phyloP scores from a whole-genome alignment of 2,888 invertebrate genomes.

The Pseudoips prasinana region DNA sequence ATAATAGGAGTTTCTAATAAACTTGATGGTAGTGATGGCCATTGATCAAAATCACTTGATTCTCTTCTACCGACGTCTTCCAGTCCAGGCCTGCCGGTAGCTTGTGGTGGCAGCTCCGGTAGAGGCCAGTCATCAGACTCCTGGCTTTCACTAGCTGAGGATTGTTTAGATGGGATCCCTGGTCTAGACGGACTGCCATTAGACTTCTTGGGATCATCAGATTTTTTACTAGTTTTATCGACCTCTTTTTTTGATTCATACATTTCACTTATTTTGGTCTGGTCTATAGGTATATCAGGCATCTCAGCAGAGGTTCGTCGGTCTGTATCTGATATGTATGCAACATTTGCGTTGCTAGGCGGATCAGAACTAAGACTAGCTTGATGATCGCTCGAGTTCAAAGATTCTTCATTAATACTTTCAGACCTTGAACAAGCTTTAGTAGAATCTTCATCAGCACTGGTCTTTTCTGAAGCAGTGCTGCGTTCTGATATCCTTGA shows the following conservation, averaged over 20 bases:
- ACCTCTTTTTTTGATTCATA: slow-evolving; percentile 78
- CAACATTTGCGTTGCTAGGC: slow-evolving; percentile 86
- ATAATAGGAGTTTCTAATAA: slow-evolving; percentile 87
- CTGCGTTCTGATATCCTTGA: slow-evolving; percentile 94
- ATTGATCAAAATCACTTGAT: slow-evolving; percentile 88
- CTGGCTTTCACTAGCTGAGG: slow-evolving; percentile 84
- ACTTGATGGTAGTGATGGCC: slow-evolving; percentile 91
- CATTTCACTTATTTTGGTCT: slow-evolving; percentile 82
- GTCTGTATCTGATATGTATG: slow-evolving; percentile 90
- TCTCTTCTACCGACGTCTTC: slow-evolving; percentile 54
- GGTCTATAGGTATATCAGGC: slow-evolving; percentile 92
- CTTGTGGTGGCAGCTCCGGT: slow-evolving; percentile 86
- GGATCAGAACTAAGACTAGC: slow-evolving; percentile 93
- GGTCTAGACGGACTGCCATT: slow-evolving; percentile 52
- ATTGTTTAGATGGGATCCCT: slow-evolving; percentile 62
- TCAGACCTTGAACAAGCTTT: slow-evolving; percentile 92
- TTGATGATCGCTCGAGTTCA: slow-evolving; percentile 92
- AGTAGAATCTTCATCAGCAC: slow-evolving; percentile 92
- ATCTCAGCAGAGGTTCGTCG: slow-evolving; percentile 91
- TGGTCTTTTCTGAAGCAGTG: slow-evolving; percentile 93
- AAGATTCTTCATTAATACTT: slow-evolving; percentile 91
- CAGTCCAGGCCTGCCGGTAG: slow-evolving; percentile 45
- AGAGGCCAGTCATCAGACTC: slow-evolving; percentile 90
- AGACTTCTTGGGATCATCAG: slow-evolving; percentile 47
- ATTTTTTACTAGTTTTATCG: slow-evolving; percentile 53